phyloP scores from a whole-genome alignment of 1,140 invertebrate species.

The Elymnias hypermnestra region DNA sequence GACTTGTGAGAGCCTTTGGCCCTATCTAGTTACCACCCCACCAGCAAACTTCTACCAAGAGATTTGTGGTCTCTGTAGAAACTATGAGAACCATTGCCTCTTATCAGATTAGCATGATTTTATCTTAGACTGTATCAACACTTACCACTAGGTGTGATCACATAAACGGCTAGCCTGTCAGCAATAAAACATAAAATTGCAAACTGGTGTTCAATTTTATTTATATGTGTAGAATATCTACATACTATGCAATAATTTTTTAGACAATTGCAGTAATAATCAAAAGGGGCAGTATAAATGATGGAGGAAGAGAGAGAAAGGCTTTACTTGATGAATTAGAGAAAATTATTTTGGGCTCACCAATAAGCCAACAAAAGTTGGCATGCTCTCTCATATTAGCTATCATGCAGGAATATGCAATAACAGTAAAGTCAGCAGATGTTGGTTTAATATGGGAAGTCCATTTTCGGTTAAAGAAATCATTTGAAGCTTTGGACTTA shows the following conservation, averaged over 20 bases:
- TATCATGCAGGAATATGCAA: slow-evolving; percentile 92
- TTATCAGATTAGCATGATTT: too few species aligned
- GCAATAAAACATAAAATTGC: too few species aligned
- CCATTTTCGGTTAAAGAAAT: slow-evolving; percentile 89
- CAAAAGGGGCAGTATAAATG: slow-evolving; percentile 86
- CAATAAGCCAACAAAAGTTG: slow-evolving; percentile 79
- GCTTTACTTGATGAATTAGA: slow-evolving; percentile 82
- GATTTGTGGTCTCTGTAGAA: too few species aligned
- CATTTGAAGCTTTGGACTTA: slow-evolving; percentile 88
- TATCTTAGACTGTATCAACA: too few species aligned
- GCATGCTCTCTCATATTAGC: slow-evolving; percentile 89
- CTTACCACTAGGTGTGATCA: too few species aligned
- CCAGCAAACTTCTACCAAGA: too few species aligned
- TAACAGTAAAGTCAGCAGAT: slow-evolving; percentile 89
- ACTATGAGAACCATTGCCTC: too few species aligned
- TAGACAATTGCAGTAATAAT: slow-evolving; percentile 91
- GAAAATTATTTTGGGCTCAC: slow-evolving; percentile 62
- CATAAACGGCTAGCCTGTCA: too few species aligned
- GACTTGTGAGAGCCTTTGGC: too few species aligned
- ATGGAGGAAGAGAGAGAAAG: slow-evolving; percentile 81
- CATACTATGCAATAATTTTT: slow-evolving; percentile 25
- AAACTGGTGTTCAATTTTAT: too few species aligned
- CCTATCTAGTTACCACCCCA: too few species aligned
- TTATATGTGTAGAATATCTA: too few species aligned
- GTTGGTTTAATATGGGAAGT: slow-evolving; percentile 91